These are phyloP conservation scores for Fundulus diaphanus DNA, from an alignment of 2,797 vertebrate species.

Conservation along the genomic window DNA sequence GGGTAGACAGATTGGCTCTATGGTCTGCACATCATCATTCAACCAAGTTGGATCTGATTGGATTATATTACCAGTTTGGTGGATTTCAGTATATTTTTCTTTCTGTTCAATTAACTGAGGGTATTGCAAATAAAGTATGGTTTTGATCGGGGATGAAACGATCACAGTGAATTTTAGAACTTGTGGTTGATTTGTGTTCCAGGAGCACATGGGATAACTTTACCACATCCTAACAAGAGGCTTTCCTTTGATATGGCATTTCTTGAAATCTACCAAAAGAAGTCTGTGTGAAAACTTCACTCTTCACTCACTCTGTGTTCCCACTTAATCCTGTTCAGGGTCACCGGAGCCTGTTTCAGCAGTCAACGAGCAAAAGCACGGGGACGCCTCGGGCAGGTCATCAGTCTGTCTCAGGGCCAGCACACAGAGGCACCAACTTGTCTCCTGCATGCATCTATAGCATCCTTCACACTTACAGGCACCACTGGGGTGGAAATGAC, in stretches of 20 bases:
- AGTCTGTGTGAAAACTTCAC: not conserved
- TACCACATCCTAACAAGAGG: not conserved
- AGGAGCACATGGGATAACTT: not conserved
- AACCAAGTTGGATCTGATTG: not conserved
- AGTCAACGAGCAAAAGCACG: not conserved
- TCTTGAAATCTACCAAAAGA: not conserved
- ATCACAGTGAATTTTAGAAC: not conserved
- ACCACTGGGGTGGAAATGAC: not conserved
- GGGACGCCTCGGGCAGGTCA: not conserved
- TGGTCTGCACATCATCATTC: not conserved
- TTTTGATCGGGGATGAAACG: not conserved
- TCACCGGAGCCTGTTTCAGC: not conserved
- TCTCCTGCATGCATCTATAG: not conserved
- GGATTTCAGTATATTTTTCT: not conserved
- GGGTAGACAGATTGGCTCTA: not conserved
- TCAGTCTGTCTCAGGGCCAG: not conserved
- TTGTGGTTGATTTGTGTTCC: not conserved
- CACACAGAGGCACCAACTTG: not conserved
- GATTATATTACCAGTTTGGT: not conserved
- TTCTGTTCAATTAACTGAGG: not conserved
- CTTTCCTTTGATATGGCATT: not conserved
- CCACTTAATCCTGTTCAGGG: constrained; percentile 5
- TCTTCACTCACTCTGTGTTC: not conserved
- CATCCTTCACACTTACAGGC: not conserved
- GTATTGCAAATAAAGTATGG: not conserved